These are phyloP conservation scores for Aphodius sticticus DNA, from an alignment of 2,888 invertebrate genomes.

Conservation along the genomic window DNA sequence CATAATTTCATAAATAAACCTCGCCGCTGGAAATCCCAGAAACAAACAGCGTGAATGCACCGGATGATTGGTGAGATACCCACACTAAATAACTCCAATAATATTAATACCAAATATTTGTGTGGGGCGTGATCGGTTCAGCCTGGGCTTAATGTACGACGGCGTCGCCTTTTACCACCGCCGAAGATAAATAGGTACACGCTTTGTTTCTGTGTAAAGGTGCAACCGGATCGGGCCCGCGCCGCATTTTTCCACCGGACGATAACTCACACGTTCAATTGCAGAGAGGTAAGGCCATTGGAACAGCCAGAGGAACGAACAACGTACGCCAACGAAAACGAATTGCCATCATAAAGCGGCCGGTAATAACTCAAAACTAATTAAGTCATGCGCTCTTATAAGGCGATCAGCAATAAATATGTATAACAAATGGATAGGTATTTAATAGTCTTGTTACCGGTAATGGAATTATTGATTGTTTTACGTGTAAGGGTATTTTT, in stretches of 20 bases:
- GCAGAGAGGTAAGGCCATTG: neutral
- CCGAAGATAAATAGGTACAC: constrained; percentile 9
- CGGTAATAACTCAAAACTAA: constrained; percentile 35
- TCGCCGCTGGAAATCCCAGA: constrained; percentile 19
- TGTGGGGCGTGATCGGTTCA: constrained; percentile 8
- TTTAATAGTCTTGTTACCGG: constrained; percentile 38
- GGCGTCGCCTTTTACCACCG: neutral
- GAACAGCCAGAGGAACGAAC: constrained; percentile 4
- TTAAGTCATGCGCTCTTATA: constrained; percentile 34
- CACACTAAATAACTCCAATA: constrained; percentile 24
- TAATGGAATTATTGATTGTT: constrained; percentile 35
- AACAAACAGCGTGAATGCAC: constrained; percentile 26
- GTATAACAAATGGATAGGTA: constrained; percentile 36
- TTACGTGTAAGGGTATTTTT: constrained; percentile 11
- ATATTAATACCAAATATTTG: constrained; percentile 16
- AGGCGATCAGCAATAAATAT: constrained; percentile 33
- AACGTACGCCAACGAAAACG: constrained; percentile 4
- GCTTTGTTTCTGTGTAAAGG: neutral
- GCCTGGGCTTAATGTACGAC: neutral
- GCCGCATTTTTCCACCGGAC: constrained; percentile 4
- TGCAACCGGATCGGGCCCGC: neutral
- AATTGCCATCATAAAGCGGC: constrained; percentile 17
- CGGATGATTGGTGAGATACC: constrained; percentile 21
- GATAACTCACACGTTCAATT: neutral
- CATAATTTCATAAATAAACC: constrained; percentile 13